Evolutionary conservation across 2,797 vertebrate species (phyloP).

Genomic region (Hapalemur alaotrensis): DNA sequence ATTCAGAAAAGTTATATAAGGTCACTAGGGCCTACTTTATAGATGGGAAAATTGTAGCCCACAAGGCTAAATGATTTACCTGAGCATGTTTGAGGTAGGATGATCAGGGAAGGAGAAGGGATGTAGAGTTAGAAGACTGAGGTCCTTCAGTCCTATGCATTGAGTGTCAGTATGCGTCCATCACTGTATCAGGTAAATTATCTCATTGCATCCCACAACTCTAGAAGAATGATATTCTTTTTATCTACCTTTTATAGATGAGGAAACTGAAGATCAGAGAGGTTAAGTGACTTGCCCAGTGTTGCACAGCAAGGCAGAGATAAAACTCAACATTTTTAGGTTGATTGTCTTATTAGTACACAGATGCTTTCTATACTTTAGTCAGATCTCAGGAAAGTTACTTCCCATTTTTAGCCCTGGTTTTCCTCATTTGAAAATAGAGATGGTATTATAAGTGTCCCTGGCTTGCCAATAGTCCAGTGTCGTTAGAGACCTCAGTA

Average conservation of each 20-base stretch:
- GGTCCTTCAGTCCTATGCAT: neutral
- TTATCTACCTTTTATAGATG: neutral
- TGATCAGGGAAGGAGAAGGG: neutral
- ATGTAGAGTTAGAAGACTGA: neutral
- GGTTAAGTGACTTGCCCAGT: neutral
- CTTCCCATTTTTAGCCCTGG: neutral
- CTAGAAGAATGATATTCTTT: neutral
- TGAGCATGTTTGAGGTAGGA: neutral
- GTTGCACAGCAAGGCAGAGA: neutral
- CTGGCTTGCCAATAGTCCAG: neutral
- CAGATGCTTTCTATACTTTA: neutral
- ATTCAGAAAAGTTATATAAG: slow-evolving; percentile 16
- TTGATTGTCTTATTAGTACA: neutral
- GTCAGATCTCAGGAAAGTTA: neutral
- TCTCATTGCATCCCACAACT: neutral
- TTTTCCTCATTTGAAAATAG: neutral
- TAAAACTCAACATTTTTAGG: neutral
- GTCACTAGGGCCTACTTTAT: neutral
- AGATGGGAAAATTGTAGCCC: neutral
- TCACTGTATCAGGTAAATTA: neutral
- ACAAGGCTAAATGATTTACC: neutral
- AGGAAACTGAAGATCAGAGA: neutral
- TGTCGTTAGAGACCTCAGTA: neutral
- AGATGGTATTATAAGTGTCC: neutral
- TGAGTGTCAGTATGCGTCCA: neutral